Percentiles rank a stretch among this genome's conserved stretches.
phyloP scores from a whole-genome alignment of 2,113 vertebrate genomes.

The Antidorcas marsupialis region DNA sequence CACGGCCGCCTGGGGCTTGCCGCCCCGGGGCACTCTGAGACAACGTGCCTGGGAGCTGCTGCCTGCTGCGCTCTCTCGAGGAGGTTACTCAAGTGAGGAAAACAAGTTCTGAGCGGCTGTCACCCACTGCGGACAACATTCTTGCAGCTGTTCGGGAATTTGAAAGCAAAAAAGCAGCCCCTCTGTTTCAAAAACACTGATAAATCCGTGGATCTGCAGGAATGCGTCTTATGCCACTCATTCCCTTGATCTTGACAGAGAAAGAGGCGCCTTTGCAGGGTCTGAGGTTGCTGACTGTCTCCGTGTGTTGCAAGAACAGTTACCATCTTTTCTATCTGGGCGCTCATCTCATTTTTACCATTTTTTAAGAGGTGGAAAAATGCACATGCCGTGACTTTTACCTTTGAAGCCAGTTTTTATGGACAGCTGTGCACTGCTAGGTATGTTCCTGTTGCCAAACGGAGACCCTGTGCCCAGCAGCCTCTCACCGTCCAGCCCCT shows the following conservation, averaged over 20 bases:
- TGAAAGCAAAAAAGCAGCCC: background rate
- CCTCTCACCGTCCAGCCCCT: too few species aligned
- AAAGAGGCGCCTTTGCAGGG: background rate
- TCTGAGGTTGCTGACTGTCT: background rate
- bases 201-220: background rate
- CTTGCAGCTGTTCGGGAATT: background rate
- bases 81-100: background rate
- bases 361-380: background rate
- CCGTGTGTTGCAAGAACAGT: accelerated
- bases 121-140: background rate
- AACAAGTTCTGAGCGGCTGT: background rate
- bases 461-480: background rate
- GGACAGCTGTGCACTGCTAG: background rate
- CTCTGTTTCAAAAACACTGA: background rate
- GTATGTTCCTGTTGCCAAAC: background rate
- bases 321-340: background rate
- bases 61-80: background rate
- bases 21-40: background rate
- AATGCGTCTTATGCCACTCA: accelerated
- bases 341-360: background rate
- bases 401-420: too few species aligned
- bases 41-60: accelerated
- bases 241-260: too few species aligned
- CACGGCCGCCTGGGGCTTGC: background rate
- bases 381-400: background rate